Base-by-base conservation (phyloP, 2,888 invertebrate genomes). In the Ceratothoa steindachneri region DNA sequence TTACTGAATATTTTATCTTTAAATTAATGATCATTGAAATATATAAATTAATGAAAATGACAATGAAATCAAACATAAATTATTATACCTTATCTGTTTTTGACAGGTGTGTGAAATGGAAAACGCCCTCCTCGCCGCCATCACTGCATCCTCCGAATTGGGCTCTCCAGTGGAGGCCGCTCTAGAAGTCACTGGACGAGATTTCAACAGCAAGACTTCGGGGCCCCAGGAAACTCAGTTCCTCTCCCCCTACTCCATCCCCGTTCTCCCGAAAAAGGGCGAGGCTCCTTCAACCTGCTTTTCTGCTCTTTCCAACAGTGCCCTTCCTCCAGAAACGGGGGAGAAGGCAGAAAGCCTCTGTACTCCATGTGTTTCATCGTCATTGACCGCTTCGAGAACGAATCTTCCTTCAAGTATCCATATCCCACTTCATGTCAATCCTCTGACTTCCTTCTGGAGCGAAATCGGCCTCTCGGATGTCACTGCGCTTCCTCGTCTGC, bases 81-180 rank as follows among this genome's bases (percentile, higher is more conserved):
- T n/a, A n/a, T n/a, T n/a, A n/a, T n/a, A n/a, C n/a, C n/a, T n/a
- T n/a, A n/a, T n/a, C n/a, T n/a, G n/a, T n/a, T n/a, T n/a, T n/a
- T n/a, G n/a, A n/a, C n/a, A 60, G 60, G 60, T 60, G n/a, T 60
- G 60, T 3, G 60, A 60, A 60, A 24, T 60, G 27, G 60, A 60
- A 24, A 24, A 24, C 24, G 12, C 60, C 24, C 24, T 60, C 2
- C 60, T 60, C 1, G 24, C 60, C 1, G 60, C 60, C 1, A 60
- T 60, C 27, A 60, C 60, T 1, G n/a, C 60, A 24, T 22, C 60
- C 3, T 60, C 60, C n/a, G 60, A 60, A 24, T 24, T 60, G 27
- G 1, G 19, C 19, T 60, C 22, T 12, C 60, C 60, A 12, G 24
- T 60, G 22, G 60, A 60, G 12, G 24, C 22, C 2, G 60, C 1